A percentile compares a stretch with the other conserved stretches of the same genome.
Evolutionary conservation across 2,888 invertebrate species (phyloP).

Genomic region (Trichogramma dendrolimi): DNA sequence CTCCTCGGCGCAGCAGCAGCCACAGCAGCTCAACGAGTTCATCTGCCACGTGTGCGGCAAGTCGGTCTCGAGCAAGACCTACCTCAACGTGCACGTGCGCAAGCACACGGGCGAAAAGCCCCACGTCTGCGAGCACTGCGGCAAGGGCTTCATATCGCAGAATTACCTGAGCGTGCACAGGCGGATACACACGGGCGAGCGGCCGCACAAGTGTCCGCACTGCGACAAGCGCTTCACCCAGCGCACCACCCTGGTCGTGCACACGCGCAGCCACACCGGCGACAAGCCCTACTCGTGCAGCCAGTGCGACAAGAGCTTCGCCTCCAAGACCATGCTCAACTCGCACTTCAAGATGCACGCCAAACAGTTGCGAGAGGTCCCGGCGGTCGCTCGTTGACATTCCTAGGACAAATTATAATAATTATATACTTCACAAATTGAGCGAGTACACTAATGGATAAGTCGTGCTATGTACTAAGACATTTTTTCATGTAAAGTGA

Average conservation of each 20-base stretch:
- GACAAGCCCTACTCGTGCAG: constrained; percentile 49
- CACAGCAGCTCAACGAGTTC: constrained; percentile 53
- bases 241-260: constrained; percentile 49
- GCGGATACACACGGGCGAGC: constrained; percentile 48
- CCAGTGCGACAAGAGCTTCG: constrained; percentile 47
- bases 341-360: constrained; percentile 50
- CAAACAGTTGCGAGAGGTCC: constrained; percentile 43
- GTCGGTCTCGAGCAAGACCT: constrained; percentile 59
- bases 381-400: constrained; percentile 30
- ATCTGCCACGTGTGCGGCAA: constrained; percentile 63
- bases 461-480: no score
- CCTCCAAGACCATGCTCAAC: constrained; percentile 50
- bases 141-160: constrained; percentile 49
- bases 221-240: constrained; percentile 50
- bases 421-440: neutral
- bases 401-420: neutral
- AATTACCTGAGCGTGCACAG: constrained; percentile 49
- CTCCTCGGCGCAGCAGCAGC: neutral
- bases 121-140: constrained; percentile 56
- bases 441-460: no score
- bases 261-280: constrained; percentile 48
- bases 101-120: constrained; percentile 64
- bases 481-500: no score
- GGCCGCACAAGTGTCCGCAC: constrained; percentile 49
- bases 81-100: constrained; percentile 61